These are phyloP conservation scores for Furcifer pardalis DNA, from an alignment of 2,797 vertebrate genomes.

Conservation along the genomic window DNA sequence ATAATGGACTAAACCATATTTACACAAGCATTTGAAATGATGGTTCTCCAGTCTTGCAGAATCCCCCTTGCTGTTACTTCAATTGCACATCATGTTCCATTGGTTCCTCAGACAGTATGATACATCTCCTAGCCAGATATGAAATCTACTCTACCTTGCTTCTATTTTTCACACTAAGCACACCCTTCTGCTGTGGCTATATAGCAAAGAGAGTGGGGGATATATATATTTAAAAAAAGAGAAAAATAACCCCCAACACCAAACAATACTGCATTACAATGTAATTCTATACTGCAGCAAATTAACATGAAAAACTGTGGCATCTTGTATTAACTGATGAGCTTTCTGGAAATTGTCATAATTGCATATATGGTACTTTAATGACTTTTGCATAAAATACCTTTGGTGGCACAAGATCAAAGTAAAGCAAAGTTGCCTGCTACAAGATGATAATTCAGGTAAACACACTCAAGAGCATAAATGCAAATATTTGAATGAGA, in stretches of 20 bases:
- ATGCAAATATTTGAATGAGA: conserved; percentile 53
- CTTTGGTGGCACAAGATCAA: conserved; percentile 46
- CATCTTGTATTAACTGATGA: conserved; percentile 39
- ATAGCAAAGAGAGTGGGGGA: background rate
- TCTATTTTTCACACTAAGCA: conserved; percentile 42
- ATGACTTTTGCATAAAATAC: conserved; percentile 35
- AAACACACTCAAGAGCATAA: conserved; percentile 46
- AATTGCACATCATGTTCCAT: background rate
- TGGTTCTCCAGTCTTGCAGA: conserved; percentile 24
- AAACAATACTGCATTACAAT: conserved; percentile 58
- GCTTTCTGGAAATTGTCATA: conserved; percentile 46
- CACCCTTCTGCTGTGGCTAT: background rate
- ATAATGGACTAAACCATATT: conserved; percentile 56
- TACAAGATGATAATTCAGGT: conserved; percentile 48
- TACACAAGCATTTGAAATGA: conserved; percentile 52
- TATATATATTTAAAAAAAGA: conserved; percentile 21
- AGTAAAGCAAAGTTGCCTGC: conserved; percentile 43
- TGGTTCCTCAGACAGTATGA: conserved; percentile 35
- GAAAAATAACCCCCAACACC: background rate
- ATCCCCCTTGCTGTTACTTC: conserved; percentile 33
- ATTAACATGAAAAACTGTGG: conserved; percentile 42
- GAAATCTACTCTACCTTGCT: conserved; percentile 42
- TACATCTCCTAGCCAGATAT: conserved; percentile 37
- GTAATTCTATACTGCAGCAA: conserved; percentile 48
- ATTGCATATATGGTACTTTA: background rate